Base-by-base conservation (phyloP, 2,888 invertebrate genomes). In the Digitonthophagus gazella region DNA sequence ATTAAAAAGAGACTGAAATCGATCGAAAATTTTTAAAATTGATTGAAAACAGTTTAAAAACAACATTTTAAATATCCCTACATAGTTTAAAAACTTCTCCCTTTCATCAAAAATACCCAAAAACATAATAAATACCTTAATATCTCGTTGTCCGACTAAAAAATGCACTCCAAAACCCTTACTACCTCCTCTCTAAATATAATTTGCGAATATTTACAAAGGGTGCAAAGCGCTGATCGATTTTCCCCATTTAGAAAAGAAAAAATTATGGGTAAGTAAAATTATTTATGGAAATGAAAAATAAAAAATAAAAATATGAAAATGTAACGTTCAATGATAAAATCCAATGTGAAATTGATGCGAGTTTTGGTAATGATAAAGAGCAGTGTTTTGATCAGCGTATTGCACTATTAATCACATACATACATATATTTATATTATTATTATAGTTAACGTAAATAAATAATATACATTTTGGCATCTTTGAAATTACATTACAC, bases 401-500 rank as follows among this genome's bases (percentile, higher is more conserved):
- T 8, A 44, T 44, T 44, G 28, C 28, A 44, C 28, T 6, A 74
- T 73, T 77, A 80, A 83, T 82, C 83, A 83, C 83, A 83, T 83
- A 83, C 80, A 83, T 83, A 83, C 79, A 73, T 73, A 44, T 44
- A 44, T 44, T 44, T 44, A 8, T 44, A 44, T 44, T 44, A 44
- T 44, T 44, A 44, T 44, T 44, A 76, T 83, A 82, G 82, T 80
- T 83, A 83, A 83, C 83, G 80, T 82, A 83, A 83, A 83, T 83
- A 83, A 83, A 83, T 83, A 83, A 81, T 78, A 83, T 81, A 77
- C 76, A 75, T 85, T 85, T 86, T 86, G 86, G 86, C 86, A 86
- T 86, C 86, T 86, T 85, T 84, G 85, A 86, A 86, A 83, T 61
- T 83, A 81, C 80, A 85, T 57, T 86, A 86, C 86, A 86, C 86